Evolutionary conservation across 2,113 vertebrate genomes (phyloP).

Genomic region (Cardinalis cardinalis): DNA sequence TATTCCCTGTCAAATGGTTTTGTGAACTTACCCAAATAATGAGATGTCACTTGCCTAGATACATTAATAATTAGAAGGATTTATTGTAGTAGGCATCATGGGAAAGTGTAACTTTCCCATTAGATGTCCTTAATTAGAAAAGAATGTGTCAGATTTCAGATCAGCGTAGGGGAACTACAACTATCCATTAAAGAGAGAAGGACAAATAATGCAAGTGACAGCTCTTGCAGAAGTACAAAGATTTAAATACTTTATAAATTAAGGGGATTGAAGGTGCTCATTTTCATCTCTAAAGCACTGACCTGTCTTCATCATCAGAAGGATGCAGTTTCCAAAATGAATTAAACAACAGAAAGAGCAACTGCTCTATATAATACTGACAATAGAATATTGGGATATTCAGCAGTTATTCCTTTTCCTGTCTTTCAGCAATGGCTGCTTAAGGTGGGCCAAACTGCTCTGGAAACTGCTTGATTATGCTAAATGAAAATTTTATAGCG

Average conservation of each 20-base stretch:
- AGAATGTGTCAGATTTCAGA: slow-evolving; percentile 43
- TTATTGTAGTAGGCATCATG: slow-evolving; percentile 51
- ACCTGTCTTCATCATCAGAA: neutral
- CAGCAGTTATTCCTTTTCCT: neutral
- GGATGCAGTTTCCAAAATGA: neutral
- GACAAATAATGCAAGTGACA: slow-evolving; percentile 34
- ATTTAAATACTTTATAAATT: slow-evolving; percentile 63
- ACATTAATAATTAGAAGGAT: slow-evolving; percentile 54
- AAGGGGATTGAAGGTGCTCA: slow-evolving; percentile 42
- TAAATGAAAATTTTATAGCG: neutral
- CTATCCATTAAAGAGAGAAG: slow-evolving; percentile 3
- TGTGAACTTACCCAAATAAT: slow-evolving; percentile 58
- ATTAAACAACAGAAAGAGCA: slow-evolving; percentile 1
- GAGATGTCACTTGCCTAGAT: slow-evolving; percentile 54
- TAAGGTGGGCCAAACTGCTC: neutral
- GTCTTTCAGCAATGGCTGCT: neutral
- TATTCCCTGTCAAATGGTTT: slow-evolving; percentile 53
- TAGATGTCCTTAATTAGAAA: slow-evolving; percentile 58
- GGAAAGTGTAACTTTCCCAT: slow-evolving; percentile 54
- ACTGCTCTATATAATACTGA: neutral
- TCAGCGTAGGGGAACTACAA: slow-evolving; percentile 14
- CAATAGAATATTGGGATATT: neutral
- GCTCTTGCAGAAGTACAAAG: slow-evolving; percentile 32
- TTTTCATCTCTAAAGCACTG: slow-evolving; percentile 34
- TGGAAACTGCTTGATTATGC: neutral